Percentiles rank a stretch among this genome's conserved stretches.
Conservation (phyloP, 2,888 invertebrate species). For the Callyntrura guangdongensis region DNA sequence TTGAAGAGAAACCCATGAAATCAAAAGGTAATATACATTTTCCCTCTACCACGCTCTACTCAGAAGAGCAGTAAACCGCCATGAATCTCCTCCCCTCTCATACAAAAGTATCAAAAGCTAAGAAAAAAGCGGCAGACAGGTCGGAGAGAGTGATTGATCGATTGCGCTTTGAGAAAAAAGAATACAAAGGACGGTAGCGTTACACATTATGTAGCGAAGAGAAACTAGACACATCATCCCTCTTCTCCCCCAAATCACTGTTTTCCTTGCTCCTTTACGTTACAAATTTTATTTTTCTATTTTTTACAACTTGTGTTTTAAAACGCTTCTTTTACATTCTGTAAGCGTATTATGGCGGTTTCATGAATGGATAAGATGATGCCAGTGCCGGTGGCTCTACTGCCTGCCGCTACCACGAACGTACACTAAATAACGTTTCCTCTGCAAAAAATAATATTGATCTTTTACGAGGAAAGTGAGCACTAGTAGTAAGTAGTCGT, state of each 20-base stretch:
- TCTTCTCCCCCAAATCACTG: background rate
- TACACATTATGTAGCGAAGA: slow-evolving; percentile 42
- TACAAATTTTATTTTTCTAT: background rate
- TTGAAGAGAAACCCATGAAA: background rate
- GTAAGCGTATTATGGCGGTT: background rate
- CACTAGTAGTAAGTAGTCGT: background rate
- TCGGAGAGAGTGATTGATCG: slow-evolving; percentile 49
- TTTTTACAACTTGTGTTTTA: background rate
- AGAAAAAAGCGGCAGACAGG: slow-evolving; percentile 30
- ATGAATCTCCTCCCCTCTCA: background rate
- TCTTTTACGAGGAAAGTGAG: background rate
- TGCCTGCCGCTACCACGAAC: too few relatives aligned
- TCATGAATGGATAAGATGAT: too few relatives aligned
- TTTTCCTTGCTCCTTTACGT: background rate
- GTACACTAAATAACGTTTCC: background rate
- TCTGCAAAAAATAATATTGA: slow-evolving; percentile 12
- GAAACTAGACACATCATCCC: slow-evolving; percentile 5
- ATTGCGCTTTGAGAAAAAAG: slow-evolving; percentile 5
- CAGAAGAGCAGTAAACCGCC: background rate
- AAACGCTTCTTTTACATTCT: background rate
- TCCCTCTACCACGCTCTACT: background rate
- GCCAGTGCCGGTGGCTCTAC: too few relatives aligned
- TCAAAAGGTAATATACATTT: background rate
- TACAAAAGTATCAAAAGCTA: slow-evolving; percentile 42
- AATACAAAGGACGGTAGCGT: slow-evolving; percentile 27